Base-by-base conservation (phyloP, 2,113 vertebrate genomes). In the Archilochus colubris region DNA sequence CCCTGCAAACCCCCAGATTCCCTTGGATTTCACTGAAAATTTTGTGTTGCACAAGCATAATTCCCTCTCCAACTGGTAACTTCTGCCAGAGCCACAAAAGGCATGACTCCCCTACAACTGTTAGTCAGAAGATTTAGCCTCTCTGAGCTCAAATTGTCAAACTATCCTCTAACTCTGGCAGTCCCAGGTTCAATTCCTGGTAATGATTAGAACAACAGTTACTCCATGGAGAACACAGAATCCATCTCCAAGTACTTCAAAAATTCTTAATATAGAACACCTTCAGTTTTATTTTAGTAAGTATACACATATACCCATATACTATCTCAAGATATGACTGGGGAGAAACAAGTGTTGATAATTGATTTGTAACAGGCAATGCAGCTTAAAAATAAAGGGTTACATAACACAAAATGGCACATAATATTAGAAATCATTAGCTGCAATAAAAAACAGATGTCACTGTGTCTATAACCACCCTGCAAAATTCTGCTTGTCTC, bases 171-270 rank as follows among this genome's bases (percentile, higher is more conserved):
- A 86, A 57, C 73, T 94, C 82, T 95, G 33, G 88, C 88, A 89
- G 91, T 93, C 96, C 85, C 96, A 97, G 89, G 96, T 96, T 96
- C 91, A 93, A 43, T 93, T 96, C 93, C 95, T 96, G 95, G 94
- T 95, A 96, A 94, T 69, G 86, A 97, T 96, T 96, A 97, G 77
- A 61, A 81, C 80, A 92, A 76, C 14, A 68, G 53, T 91, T 95
- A 93, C 66, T 92, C 86, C 81, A 89, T 6, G 27, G 33, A 62
- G 81, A 91, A 79, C 63, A 58, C 19, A 79, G 81, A 81, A 91
- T 87, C 66, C 36, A 72, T 84, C 86, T 89, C 76, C 89, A 43
- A 76, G 27, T 64, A 40, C 68, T 67, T 63, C 3, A 74, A 48
- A 72, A 58, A 25, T 38, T 50, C 33, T 40, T 87, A 66, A 69